Evolutionary conservation across 2,797 vertebrate genomes (phyloP), one percentile per base, ranked within the genome.

Genomic region (Danio jaintianensis): DNA sequence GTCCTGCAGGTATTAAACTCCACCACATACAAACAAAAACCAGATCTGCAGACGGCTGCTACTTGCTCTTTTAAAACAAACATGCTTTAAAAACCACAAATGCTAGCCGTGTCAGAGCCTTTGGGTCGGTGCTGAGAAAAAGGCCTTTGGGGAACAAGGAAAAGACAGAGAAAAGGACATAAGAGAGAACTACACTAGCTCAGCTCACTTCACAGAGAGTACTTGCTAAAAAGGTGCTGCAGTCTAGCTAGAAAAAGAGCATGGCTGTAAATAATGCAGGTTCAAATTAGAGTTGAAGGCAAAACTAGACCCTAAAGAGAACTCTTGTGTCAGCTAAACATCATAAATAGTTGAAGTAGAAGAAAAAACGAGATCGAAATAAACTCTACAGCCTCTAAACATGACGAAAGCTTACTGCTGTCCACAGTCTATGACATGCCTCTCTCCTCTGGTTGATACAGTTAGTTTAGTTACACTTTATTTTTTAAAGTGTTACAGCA

Each of bases 1-100:
- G 42, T 69, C 71, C 75, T 72, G 80, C 75, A 79, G 80, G 50
- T 71, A 82, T 64, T 66, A 22, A 5, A 73, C 36, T 76, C n/a
- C 0, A 52, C 48, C 18, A 74, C 67, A 43, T 79, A 47, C 16
- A 82, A 82, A 66, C 29, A 78, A 82, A 52, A 70, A 15, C 38
- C 43, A 56, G 16, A 66, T 73, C 42, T 20, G 29, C 55, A 67
- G 48, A 58, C 20, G 2, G 22, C 38, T 76, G 71, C 36, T 22
- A 67, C 47, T 45, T 36, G 38, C 12, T 42, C 43, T 53, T 45
- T 73, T 52, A 59, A 53, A 78, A 78, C 62, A 69, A 75, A 64
- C 45, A 45, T 55, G 52, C 7, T 48, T 70, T 78, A 38, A 78
- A 78, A 70, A 62, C 5, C 5, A 80, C 16, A 80, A 68, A 68